A percentile compares a stretch with the other conserved stretches of the same genome.
Conservation (phyloP, 2,888 invertebrate genomes). For the Yponomeuta sedellus region DNA sequence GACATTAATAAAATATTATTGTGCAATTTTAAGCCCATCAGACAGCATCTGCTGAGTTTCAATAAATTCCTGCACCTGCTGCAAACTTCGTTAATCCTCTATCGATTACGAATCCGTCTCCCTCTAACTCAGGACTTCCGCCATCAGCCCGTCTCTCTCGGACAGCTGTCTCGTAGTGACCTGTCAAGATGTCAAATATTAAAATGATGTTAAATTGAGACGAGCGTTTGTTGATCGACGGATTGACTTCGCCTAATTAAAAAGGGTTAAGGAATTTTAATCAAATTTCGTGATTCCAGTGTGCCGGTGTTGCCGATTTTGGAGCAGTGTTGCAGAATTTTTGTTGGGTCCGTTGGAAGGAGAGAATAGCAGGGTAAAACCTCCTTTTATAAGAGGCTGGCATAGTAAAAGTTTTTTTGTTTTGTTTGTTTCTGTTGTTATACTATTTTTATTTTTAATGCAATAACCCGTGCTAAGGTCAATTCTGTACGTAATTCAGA, state of each 20-base stretch:
- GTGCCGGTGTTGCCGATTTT: neutral
- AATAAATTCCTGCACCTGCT: constrained; percentile 19
- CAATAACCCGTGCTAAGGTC: too few species aligned
- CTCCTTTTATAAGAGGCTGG: too few species aligned
- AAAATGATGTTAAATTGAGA: constrained; percentile 6
- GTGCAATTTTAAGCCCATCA: constrained; percentile 6
- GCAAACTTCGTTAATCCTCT: constrained; percentile 14
- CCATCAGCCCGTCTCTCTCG: constrained; percentile 9
- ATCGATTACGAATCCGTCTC: constrained; percentile 15
- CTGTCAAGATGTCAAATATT: constrained; percentile 49
- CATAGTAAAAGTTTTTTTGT: too few species aligned
- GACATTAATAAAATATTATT: neutral
- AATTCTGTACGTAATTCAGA: too few species aligned
- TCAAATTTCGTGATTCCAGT: constrained; percentile 17
- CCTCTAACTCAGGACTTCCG: neutral
- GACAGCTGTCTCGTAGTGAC: constrained; percentile 18
- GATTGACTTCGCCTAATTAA: constrained; percentile 38
- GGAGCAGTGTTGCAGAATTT: neutral
- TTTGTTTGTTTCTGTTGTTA: too few species aligned
- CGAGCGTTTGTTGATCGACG: constrained; percentile 30
- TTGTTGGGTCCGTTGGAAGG: neutral
- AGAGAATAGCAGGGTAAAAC: too few species aligned
- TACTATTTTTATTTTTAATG: too few species aligned
- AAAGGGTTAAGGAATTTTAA: constrained; percentile 19
- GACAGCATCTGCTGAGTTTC: constrained; percentile 17